Conservation (phyloP, 64 coral and sea anemone species). For the Pocillopora verrucosa region DNA sequence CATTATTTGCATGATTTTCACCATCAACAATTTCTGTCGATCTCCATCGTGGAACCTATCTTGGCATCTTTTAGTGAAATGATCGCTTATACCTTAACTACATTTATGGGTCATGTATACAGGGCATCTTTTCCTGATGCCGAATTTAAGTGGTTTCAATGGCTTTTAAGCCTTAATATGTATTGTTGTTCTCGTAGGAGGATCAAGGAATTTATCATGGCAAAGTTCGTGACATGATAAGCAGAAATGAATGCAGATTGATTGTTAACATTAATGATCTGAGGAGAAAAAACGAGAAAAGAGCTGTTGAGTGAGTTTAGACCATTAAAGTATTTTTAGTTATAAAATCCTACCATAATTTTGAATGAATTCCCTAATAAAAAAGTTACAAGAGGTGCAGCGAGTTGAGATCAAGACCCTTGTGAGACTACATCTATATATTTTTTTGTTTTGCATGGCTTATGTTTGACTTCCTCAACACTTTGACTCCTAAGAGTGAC, state of each 20-base stretch:
- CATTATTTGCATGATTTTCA: neutral
- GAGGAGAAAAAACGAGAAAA: slow-evolving; percentile 94
- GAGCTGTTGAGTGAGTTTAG: slow-evolving; percentile 78
- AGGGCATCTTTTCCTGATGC: neutral
- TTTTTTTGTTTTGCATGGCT: too few species aligned
- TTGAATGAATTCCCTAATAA: too few species aligned
- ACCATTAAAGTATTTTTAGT: neutral
- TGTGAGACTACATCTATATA: too few species aligned
- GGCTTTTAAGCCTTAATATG: neutral
- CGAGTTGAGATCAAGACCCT: too few species aligned
- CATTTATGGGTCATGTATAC: too few species aligned
- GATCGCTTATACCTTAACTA: too few species aligned
- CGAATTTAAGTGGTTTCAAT: neutral
- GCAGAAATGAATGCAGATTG: slow-evolving; percentile 73
- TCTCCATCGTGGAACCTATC: neutral
- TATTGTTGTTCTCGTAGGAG: slow-evolving; percentile 49
- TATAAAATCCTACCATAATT: too few species aligned
- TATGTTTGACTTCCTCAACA: too few species aligned
- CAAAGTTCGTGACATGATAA: slow-evolving; percentile 96
- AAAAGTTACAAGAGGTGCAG: too few species aligned
- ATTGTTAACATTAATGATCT: slow-evolving; percentile 97
- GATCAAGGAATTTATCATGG: slow-evolving; percentile 98
- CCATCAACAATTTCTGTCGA: neutral
- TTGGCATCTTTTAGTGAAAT: neutral
- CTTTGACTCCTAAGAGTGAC: too few species aligned